Evolutionary conservation across 1,140 invertebrate genomes (phyloP), one percentile per base, ranked within the genome.

Genomic region (Caenorhabditis briggsae): DNA sequence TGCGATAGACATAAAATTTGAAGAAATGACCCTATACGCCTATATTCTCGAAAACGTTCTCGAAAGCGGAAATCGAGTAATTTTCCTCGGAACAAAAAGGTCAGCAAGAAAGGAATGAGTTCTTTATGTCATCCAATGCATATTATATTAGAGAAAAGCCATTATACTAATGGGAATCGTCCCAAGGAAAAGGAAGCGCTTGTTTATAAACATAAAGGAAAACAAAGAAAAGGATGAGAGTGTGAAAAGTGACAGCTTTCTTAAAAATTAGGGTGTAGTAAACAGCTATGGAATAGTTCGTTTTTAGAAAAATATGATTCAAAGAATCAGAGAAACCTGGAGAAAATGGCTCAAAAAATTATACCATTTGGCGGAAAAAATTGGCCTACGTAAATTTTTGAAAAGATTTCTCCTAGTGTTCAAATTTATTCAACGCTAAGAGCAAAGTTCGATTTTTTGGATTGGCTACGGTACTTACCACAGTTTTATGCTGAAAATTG

Each of bases 171-270:
- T 58, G n/a, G n/a, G 59, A 25, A 25, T 61, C 9, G 23, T 61
- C 25, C 25, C 59, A 8, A n/a, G 50, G n/a, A 61, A 61, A 61
- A 18, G 20, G 9, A 61, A 25, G 16, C 50, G 11, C 50, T 78
- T 50, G 70, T 78, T 78, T 78, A 78, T 78, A 53, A 53, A n/a
- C 3, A 50, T 18, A 11, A 53, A 53, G 23, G 50, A 46, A 78
- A 50, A 23, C 1, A 11, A 53, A 43, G 14, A 2, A 70, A 46
- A 70, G n/a, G 41, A 50, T 0, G 46, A n/a, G 53, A 50, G 70
- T 50, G 70, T 53, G 46, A 78, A 50, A 48, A n/a, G 9, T 23
- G 25, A 78, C 70, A 78, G 70, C 33, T 70, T 46, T 43, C 3
- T 14, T n/a, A 46, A 70, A 18, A 43, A 70, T 59, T 33, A 33